Percentiles rank a stretch among this genome's conserved stretches.
phyloP scores from a whole-genome alignment of 2,888 invertebrate genomes.

The Temnothorax ravouxi region DNA sequence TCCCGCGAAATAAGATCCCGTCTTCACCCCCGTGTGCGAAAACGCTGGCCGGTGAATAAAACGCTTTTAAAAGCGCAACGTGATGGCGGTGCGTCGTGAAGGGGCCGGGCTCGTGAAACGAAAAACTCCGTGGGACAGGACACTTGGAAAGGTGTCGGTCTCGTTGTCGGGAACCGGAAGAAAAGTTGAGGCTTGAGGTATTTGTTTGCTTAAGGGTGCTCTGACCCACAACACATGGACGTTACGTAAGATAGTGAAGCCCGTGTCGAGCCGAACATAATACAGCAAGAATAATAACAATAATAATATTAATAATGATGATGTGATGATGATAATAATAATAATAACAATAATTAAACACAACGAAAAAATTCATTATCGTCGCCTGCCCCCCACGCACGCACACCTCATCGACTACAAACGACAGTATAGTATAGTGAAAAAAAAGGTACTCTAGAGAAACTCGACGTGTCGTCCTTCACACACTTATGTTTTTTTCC shows the following conservation, averaged over 20 bases:
- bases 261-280: conserved; percentile 72
- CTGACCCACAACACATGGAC: conserved; percentile 87
- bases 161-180: conserved; percentile 60
- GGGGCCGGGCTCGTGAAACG: conserved; percentile 74
- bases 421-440: conserved; percentile 58
- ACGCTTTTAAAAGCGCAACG: conserved; percentile 75
- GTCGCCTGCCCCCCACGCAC: conserved; percentile 81
- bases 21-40: conserved; percentile 48
- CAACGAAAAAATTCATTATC: conserved; percentile 53
- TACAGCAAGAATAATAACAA: conserved; percentile 50
- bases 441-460: conserved; percentile 69
- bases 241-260: conserved; percentile 77
- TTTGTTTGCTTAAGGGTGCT: conserved; percentile 81
- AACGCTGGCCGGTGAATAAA: conserved; percentile 67
- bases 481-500: conserved; percentile 66
- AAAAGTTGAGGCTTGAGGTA: conserved; percentile 61
- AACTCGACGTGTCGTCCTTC: conserved; percentile 76
- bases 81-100: conserved; percentile 83
- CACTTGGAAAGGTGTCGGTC: conserved; percentile 54
- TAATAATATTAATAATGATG: conserved; percentile 37
- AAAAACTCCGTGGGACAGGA: conserved; percentile 63
- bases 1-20: conserved; percentile 50
- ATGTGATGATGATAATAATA: conserved; percentile 50
- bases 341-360: conserved; percentile 57
- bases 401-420: conserved; percentile 82